Base-by-base conservation (phyloP, 2,888 invertebrate genomes). In the Cecidostiba fungosa region DNA sequence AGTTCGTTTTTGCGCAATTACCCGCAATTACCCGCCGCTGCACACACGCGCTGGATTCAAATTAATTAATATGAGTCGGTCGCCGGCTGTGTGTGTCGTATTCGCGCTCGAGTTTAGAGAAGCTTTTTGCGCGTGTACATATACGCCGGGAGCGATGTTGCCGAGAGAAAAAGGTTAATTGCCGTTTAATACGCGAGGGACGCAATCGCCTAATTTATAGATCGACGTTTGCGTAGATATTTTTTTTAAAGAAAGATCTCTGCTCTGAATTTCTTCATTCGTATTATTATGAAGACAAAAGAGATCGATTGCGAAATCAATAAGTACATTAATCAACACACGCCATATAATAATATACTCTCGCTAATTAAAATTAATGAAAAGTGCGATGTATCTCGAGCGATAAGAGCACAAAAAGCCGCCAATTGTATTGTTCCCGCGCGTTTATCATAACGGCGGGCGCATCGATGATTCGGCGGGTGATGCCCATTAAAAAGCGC, bases 371-470 rank as follows among this genome's bases (percentile, higher is more conserved):
- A 84, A 84, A 76, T 76, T 69, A 83, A 85, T 76, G 79, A 82
- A 85, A 85, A 43, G 81, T 79, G 8, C 23, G 78, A 79, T 82
- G 82, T 79, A 82, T 70, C 72, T 29, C 73, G 69, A 19, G 47
- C 76, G 66, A 16, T 47, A 62, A 66, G 16, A 16, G 10, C n/a
- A 54, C 14, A 4, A 76, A 77, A 16, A 29, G 43, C 47, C n/a
- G n/a, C 62, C 84, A 86, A 86, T 86, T 84, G 86, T 50, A 86
- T 86, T 86, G 86, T 86, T 84, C 86, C 77, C 62, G 43, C 70
- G 70, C 29, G 79, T 81, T 86, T 78, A 84, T 86, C 86, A 86
- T 84, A 86, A 81, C 81, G 78, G 84, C 80, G 70, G 47, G 54
- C 72, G n/a, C 6, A n/a, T 72, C 81, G 72, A 54, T 74, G 79